Evolutionary conservation across 2,113 vertebrate genomes (phyloP).

Genomic region (Erpornis zantholeuca): DNA sequence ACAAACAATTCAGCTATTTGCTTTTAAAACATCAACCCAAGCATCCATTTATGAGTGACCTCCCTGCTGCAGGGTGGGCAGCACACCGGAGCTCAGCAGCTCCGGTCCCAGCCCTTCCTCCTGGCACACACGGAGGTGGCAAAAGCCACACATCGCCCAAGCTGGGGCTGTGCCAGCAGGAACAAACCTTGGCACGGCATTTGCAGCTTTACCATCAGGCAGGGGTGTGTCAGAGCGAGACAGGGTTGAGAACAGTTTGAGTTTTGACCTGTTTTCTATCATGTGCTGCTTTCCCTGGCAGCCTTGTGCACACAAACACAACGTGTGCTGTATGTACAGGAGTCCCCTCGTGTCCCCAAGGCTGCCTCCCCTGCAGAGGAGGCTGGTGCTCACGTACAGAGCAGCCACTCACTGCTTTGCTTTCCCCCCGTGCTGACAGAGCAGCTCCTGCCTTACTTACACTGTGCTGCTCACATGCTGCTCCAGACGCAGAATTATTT

Average conservation of each 20-base stretch:
- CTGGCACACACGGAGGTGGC: fast-evolving
- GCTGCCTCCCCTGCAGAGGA: background rate
- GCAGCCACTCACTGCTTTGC: background rate
- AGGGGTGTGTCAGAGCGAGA: background rate
- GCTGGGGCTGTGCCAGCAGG: background rate
- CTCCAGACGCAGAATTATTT: background rate
- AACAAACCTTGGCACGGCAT: background rate
- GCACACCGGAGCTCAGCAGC: fast-evolving
- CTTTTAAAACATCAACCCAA: background rate
- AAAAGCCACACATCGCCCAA: background rate
- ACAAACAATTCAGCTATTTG: background rate
- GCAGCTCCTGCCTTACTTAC: slow-evolving; percentile 12
- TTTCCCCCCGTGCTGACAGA: background rate
- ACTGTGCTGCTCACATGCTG: background rate
- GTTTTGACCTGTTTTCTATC: background rate
- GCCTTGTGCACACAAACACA: background rate
- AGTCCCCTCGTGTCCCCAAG: background rate
- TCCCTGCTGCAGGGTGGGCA: background rate
- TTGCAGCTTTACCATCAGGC: fast-evolving
- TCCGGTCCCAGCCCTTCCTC: background rate
- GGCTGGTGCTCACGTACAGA: background rate
- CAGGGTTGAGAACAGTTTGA: background rate
- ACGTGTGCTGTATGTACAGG: background rate
- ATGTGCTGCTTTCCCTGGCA: background rate
- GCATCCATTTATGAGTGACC: fast-evolving